Conservation (phyloP, 2,797 vertebrate species). For the Remorina albescens region DNA sequence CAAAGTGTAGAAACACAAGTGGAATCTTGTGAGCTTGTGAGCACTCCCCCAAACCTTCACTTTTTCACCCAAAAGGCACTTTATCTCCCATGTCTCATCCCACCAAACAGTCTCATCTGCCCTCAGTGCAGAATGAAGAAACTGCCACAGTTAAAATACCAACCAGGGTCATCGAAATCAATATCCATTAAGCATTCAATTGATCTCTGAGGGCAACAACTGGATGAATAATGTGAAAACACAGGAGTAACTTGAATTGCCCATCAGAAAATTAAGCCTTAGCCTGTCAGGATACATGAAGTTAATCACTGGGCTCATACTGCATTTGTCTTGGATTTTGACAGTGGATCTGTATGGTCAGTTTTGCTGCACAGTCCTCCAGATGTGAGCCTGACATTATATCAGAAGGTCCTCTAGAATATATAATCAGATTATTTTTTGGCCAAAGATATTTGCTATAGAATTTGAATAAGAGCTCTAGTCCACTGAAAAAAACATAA, state of each 20-base stretch:
- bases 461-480: slow-evolving; percentile 21
- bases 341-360: too few relatives aligned
- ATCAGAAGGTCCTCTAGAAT: slow-evolving; percentile 3
- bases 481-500: slow-evolving; percentile 23
- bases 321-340: background rate
- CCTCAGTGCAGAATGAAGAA: slow-evolving; percentile 42
- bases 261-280: slow-evolving; percentile 55
- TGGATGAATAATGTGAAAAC: slow-evolving; percentile 48
- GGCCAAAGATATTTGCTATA: slow-evolving; percentile 32
- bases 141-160: slow-evolving; percentile 25
- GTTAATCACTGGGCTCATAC: slow-evolving; percentile 34
- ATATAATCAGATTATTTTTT: slow-evolving; percentile 32
- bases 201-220: slow-evolving; percentile 42
- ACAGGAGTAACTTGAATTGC: slow-evolving; percentile 49
- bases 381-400: background rate
- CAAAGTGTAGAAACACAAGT: slow-evolving; percentile 6
- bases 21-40: too few relatives aligned
- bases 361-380: background rate
- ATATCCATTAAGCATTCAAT: slow-evolving; percentile 61
- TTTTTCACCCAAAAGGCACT: background rate
- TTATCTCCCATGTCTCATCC: slow-evolving; percentile 1
- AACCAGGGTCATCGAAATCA: slow-evolving; percentile 44
- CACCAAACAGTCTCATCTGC: slow-evolving; percentile 3
- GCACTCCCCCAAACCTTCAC: background rate
- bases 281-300: slow-evolving; percentile 38